Evolutionary conservation across 2,888 invertebrate genomes (phyloP), one percentile per base, ranked within the genome.

Genomic region (Chironomus tentans): DNA sequence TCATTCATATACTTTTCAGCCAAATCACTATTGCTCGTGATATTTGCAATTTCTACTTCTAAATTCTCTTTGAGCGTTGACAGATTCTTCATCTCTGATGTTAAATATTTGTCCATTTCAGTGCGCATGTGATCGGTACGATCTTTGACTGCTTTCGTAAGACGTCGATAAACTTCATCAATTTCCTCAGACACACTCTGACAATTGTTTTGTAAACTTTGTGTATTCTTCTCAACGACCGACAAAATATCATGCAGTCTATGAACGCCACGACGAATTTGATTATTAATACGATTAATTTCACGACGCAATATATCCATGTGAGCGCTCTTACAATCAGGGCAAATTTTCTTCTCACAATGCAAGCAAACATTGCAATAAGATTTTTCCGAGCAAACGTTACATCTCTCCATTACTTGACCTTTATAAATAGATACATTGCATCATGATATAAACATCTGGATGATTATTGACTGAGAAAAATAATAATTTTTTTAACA

Each of bases 321-420:
- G 84, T 98, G 98, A 13, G 96, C 95, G 77, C 92, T 91, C 84
- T 97, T 97, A 85, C 99, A 99, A 82, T 97, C 96, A 79, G 93
- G 91, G 84, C 98, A 99, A 78, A 98, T 92, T 85, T 96, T 95
- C 82, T 97, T 96, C 81, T 98, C 97, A 85, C 99, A 99, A 84
- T 99, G 98, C 28, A 93, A 91, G 84, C 98, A 99, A 70, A 89
- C 86, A 77, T 90, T 90, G 80, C 95, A 91, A 82, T 95, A 94
- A 77, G 94, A 91, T 84, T 97, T 94, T 85, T 96, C 94, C 76
- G 94, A 94, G 85, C 97, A 95, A 69, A 97, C 94, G 81, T 93
- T 93, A 84, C 95, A 96, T 80, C 95, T 87, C 85, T 95, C 95
- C 95, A 95, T 95, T 76, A 94, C 88, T 85, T 95, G 94, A 77